Conservation (phyloP, 2,113 vertebrate genomes). For the Zeus faber region DNA sequence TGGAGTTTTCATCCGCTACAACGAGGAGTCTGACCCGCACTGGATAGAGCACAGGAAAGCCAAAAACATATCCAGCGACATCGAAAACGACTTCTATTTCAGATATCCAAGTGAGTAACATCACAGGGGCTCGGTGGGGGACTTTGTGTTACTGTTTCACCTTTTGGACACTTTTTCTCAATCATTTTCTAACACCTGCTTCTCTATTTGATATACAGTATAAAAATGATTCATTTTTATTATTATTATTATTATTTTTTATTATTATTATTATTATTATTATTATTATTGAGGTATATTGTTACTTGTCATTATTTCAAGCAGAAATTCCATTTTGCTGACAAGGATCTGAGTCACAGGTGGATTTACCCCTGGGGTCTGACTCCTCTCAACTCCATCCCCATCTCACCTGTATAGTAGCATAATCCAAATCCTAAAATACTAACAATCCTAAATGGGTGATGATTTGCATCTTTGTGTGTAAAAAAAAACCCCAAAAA, state of each 20-base stretch:
- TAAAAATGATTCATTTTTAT: background rate
- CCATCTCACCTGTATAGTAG: no score
- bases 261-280: background rate
- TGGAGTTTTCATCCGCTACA: constrained; percentile 87
- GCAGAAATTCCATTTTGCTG: constrained; percentile 26
- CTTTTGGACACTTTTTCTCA: background rate
- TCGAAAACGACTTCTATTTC: constrained; percentile 94
- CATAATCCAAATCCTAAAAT: no score
- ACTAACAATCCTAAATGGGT: no score
- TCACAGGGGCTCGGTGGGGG: background rate
- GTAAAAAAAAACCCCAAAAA: no score
- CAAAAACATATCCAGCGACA: constrained; percentile 77
- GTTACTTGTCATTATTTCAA: constrained; percentile 10
- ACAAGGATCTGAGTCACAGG: no score
- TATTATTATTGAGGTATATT: background rate
- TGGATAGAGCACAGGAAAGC: constrained; percentile 67
- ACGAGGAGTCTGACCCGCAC: constrained; percentile 66
- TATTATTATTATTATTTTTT: background rate
- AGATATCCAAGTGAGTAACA: constrained; percentile 95
- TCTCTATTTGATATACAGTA: background rate
- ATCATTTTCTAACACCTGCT: background rate
- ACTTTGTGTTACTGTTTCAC: background rate
- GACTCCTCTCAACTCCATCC: no score
- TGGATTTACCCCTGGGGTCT: no score
- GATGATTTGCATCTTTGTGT: no score